These are phyloP conservation scores for Drosophila setifemur DNA, from an alignment of 1,140 invertebrate genomes.

Conservation along the genomic window DNA sequence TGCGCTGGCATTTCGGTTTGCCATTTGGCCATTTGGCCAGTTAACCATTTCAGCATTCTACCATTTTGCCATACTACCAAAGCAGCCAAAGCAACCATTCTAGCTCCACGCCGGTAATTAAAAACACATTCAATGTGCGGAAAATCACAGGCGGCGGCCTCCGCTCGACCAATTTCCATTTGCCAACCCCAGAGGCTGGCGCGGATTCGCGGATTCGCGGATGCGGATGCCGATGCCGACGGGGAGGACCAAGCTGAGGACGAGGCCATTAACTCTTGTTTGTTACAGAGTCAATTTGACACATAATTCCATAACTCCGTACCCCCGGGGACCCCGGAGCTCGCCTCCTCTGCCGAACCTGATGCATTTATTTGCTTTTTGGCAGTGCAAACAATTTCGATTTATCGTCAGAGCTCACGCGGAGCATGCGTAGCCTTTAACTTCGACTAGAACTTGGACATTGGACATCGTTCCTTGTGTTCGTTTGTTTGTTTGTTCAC, in stretches of 20 bases:
- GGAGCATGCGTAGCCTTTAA: constrained; percentile 61
- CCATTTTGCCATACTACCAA: constrained; percentile 40
- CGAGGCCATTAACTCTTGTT: constrained; percentile 73
- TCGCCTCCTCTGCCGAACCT: constrained; percentile 25
- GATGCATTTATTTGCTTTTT: constrained; percentile 79
- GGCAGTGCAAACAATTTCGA: constrained; percentile 80
- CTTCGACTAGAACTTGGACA: constrained; percentile 7
- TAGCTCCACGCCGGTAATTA: constrained; percentile 60
- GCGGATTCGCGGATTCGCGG: not conserved
- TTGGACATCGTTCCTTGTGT: not conserved
- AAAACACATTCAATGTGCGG: constrained; percentile 80
- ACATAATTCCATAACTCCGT: constrained; percentile 78
- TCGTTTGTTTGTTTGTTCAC: too few species aligned
- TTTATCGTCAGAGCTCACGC: constrained; percentile 77
- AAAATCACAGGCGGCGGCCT: constrained; percentile 66
- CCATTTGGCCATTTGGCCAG: constrained; percentile 30
- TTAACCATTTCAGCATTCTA: constrained; percentile 31
- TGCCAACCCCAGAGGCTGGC: constrained; percentile 34
- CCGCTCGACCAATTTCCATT: constrained; percentile 57
- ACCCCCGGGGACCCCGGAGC: constrained; percentile 12
- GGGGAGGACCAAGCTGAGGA: constrained; percentile 1
- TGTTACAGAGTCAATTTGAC: constrained; percentile 68
- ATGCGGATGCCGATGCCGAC: constrained; percentile 1
- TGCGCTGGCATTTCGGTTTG: constrained; percentile 67
- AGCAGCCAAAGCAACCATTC: constrained; percentile 1